Conservation (phyloP, 2,888 invertebrate species). For the Anoncus sp. region DNA sequence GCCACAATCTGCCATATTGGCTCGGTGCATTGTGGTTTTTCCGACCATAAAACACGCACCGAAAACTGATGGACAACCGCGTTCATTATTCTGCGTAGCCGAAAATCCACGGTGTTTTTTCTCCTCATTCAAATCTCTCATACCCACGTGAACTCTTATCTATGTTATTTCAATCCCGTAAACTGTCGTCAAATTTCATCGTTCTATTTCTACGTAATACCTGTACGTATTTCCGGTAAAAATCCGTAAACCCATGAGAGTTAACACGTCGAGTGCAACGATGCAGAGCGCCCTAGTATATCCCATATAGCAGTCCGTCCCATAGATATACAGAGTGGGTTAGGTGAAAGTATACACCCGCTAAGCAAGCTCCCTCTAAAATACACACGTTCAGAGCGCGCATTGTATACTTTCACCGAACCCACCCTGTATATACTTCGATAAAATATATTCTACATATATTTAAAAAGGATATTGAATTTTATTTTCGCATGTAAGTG, state of each 20-base stretch:
- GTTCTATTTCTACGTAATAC: not conserved
- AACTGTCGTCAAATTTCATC: not conserved
- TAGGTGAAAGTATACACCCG: no score
- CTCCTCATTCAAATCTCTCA: no score
- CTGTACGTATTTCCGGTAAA: not conserved
- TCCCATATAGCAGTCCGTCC: no score
- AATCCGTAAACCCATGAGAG: not conserved
- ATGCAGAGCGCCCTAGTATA: not conserved
- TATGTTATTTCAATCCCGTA: not conserved
- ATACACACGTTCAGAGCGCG: no score
- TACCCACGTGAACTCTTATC: no score
- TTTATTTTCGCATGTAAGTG: no score
- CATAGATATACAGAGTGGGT: no score
- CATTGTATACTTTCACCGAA: no score
- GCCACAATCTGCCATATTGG: not conserved
- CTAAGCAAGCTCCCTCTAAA: no score
- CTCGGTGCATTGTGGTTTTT: not conserved
- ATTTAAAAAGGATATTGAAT: no score
- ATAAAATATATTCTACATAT: no score
- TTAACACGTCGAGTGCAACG: not conserved
- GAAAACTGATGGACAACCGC: constrained; percentile 18
- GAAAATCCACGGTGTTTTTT: constrained; percentile 1
- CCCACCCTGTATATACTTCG: no score
- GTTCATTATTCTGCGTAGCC: constrained; percentile 7
- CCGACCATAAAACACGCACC: not conserved